Base-by-base conservation (phyloP, 2,888 invertebrate genomes). In the Odontomyia ornata region DNA sequence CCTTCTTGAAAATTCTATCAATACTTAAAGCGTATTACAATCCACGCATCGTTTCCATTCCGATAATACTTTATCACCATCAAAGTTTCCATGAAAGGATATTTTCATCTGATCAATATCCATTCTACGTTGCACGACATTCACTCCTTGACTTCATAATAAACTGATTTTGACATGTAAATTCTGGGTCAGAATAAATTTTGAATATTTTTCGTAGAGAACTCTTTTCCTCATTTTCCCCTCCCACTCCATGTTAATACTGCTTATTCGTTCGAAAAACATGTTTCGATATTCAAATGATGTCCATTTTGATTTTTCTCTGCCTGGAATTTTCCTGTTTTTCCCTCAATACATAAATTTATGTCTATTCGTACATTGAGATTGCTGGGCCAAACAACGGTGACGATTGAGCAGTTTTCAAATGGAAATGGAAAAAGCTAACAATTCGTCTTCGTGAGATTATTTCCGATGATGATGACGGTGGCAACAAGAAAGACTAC, bases 81-180 rank as follows among this genome's bases (percentile, higher is more conserved):
- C 64, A 64, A 64, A 30, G 28, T 30, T 30, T n/a, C 13, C 23
- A 3, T 60, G 7, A 43, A 43, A 46, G 15, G 36, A 36, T 36
- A 43, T 67, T 9, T 67, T 67, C 64, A n/a, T 43, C 43, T 43
- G n/a, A n/a, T n/a, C 13, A 5, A 36, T 23, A 1, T 30, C 67
- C n/a, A n/a, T n/a, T n/a, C 2, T 21, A 64, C 18, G 28, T 30
- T 18, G 28, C 30, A 30, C 36, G 36, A n/a, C 52, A 52, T 71
- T 72, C 36, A 30, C 57, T 57, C 56, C 56, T 72, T 72, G 72
- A 72, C 72, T 72, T 71, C 27, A 52, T 71, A 72, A 72, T 56
- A 56, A 72, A 72, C 56, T 72, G 72, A 72, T 72, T 72, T 72
- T 56, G 72, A 56, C 56, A 72, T 72, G 72, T 36, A 72, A 72